A percentile compares a stretch with the other conserved stretches of the same genome.
Evolutionary conservation across 2,888 invertebrate genomes (phyloP).

Genomic region (Eupsilia transversa): DNA sequence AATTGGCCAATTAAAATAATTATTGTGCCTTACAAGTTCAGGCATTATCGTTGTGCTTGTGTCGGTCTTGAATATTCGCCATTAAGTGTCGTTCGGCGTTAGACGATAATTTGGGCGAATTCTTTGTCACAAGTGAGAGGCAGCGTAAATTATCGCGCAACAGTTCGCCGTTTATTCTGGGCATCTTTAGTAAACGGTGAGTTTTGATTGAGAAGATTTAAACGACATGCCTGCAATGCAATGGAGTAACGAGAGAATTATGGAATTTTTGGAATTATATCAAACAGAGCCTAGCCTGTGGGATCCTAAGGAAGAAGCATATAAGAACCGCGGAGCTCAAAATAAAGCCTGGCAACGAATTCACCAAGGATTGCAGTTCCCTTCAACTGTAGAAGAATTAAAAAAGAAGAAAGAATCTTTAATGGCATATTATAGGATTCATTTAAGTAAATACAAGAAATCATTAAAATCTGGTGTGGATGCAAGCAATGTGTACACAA

Average conservation of each 20-base stretch:
- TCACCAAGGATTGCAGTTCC: background rate
- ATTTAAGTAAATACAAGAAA: background rate
- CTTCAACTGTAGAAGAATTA: background rate
- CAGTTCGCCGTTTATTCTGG: background rate
- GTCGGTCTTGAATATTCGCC: background rate
- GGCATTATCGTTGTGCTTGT: background rate
- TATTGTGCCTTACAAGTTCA: background rate
- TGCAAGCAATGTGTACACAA: conserved; percentile 3
- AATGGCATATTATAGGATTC: background rate
- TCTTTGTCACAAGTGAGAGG: background rate
- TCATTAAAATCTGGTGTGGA: background rate
- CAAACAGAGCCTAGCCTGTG: conserved; percentile 2
- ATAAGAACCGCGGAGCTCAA: background rate
- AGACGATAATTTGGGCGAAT: background rate
- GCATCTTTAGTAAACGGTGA: background rate
- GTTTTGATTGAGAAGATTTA: background rate
- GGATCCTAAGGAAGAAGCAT: background rate
- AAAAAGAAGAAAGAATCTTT: conserved; percentile 2
- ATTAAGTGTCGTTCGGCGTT: conserved; percentile 4
- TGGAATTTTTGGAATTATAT: background rate
- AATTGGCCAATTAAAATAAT: background rate
- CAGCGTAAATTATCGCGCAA: background rate
- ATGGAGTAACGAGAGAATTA: background rate
- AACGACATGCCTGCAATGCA: background rate
- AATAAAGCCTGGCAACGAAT: conserved; percentile 4